Evolutionary conservation across 2,888 invertebrate species (phyloP).

Genomic region (Euclidia mi): DNA sequence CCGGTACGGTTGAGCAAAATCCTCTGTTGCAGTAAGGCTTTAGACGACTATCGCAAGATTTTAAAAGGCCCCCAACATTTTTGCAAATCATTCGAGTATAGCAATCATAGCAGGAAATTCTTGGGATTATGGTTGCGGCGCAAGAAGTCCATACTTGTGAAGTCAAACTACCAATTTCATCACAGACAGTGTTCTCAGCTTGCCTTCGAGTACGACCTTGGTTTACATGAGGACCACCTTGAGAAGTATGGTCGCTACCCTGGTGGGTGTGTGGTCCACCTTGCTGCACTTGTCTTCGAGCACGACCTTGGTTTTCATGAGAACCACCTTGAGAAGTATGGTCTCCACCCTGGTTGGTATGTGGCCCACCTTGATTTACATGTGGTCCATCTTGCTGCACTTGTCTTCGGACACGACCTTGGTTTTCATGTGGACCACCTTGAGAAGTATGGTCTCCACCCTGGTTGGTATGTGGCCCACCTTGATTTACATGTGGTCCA

Average conservation of each 20-base stretch:
- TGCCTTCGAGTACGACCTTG: constrained; percentile 32
- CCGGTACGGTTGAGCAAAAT: constrained; percentile 67
- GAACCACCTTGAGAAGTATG: background rate
- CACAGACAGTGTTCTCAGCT: background rate
- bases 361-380: constrained; percentile 16
- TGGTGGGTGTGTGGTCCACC: background rate
- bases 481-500: background rate
- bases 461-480: background rate
- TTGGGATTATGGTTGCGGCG: constrained; percentile 52
- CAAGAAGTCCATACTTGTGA: constrained; percentile 61
- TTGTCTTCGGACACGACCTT: background rate
- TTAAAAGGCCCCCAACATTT: constrained; percentile 67
- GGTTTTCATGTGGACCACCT: background rate
- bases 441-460: background rate
- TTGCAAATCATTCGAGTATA: constrained; percentile 72
- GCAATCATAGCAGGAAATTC: constrained; percentile 70
- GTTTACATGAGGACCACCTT: background rate
- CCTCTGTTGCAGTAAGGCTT: constrained; percentile 75
- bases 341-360: constrained; percentile 22
- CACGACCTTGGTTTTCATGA: background rate
- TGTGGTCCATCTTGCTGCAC: background rate
- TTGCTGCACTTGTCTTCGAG: background rate
- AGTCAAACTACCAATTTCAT: background rate
- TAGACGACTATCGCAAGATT: constrained; percentile 57
- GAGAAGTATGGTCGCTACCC: background rate